Percentiles rank a stretch among this genome's conserved stretches.
These are phyloP conservation scores for Sparidentex hasta DNA, from an alignment of 2,797 vertebrate genomes.

Conservation along the genomic window DNA sequence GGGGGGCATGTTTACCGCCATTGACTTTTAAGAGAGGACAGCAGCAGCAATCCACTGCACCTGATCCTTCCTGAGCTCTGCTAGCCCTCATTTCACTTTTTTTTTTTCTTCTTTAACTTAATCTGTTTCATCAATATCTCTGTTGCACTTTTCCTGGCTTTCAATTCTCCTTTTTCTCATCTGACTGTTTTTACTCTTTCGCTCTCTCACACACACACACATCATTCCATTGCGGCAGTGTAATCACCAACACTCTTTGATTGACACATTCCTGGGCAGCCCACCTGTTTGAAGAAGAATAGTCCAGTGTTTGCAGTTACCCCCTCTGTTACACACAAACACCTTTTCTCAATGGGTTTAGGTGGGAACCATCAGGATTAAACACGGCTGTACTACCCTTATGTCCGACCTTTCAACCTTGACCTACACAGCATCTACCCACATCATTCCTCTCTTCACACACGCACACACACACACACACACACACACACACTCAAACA, in stretches of 20 bases:
- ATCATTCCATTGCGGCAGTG: constrained; percentile 29
- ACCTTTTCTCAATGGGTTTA: constrained; percentile 4
- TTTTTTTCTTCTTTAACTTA: not conserved
- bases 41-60: constrained; percentile 46
- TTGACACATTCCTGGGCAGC: constrained; percentile 69
- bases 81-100: not conserved
- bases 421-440: constrained; percentile 63
- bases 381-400: constrained; percentile 31
- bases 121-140: not conserved
- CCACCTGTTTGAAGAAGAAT: constrained; percentile 66
- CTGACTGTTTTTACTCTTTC: constrained; percentile 8
- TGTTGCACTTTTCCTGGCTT: not conserved
- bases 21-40: not conserved
- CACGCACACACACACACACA: constrained; percentile 29
- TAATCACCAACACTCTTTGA: constrained; percentile 50
- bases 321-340: not conserved
- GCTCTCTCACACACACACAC: constrained; percentile 12
- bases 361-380: constrained; percentile 32
- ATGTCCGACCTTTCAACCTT: constrained; percentile 67
- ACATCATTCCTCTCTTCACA: constrained; percentile 51
- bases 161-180: not conserved
- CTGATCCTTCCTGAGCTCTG: constrained; percentile 38
- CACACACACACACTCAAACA: constrained; percentile 32
- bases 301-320: constrained; percentile 34
- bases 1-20: not conserved